phyloP scores from a whole-genome alignment of 2,888 invertebrate genomes.

The Prosopocoilus inquinatus region DNA sequence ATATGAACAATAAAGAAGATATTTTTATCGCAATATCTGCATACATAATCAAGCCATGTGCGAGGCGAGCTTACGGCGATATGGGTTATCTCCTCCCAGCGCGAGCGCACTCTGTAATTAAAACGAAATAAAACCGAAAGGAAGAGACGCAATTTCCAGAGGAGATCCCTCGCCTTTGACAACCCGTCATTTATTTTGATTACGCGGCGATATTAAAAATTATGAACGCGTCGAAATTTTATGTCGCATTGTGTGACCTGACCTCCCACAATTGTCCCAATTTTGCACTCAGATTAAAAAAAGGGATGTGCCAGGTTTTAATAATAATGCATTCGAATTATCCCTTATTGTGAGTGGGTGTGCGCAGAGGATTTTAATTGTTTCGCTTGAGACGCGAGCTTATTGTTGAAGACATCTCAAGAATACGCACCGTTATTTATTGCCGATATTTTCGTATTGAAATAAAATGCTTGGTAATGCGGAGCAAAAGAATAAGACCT shows the following conservation, averaged over 20 bases:
- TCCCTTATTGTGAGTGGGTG: conserved; percentile 18
- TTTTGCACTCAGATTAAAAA: conserved; percentile 20
- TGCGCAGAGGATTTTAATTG: conserved; percentile 20
- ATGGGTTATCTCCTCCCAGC: conserved; percentile 41
- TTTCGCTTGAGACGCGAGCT: conserved; percentile 10
- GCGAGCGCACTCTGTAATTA: conserved; percentile 38
- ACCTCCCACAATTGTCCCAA: conserved; percentile 31
- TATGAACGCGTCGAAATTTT: conserved; percentile 32
- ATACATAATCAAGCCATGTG: conserved; percentile 37
- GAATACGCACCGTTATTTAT: conserved; percentile 16
- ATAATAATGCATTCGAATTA: conserved; percentile 18
- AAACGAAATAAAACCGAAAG: conserved; percentile 36
- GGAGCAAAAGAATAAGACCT: too few species aligned
- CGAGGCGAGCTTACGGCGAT: conserved; percentile 35
- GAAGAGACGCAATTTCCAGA: background rate
- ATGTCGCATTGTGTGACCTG: conserved; percentile 25
- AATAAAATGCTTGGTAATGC: conserved; percentile 2
- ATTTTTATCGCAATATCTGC: conserved; percentile 39
- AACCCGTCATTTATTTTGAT: conserved; percentile 45
- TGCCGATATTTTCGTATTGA: conserved; percentile 14
- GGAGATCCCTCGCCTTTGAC: conserved; percentile 31
- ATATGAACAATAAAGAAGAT: conserved; percentile 33
- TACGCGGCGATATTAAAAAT: conserved; percentile 42
- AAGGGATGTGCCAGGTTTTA: conserved; percentile 10
- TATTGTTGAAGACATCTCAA: conserved; percentile 10